These are phyloP conservation scores for Ammospiza maritima DNA, from an alignment of 2,797 vertebrate genomes.

Conservation along the genomic window DNA sequence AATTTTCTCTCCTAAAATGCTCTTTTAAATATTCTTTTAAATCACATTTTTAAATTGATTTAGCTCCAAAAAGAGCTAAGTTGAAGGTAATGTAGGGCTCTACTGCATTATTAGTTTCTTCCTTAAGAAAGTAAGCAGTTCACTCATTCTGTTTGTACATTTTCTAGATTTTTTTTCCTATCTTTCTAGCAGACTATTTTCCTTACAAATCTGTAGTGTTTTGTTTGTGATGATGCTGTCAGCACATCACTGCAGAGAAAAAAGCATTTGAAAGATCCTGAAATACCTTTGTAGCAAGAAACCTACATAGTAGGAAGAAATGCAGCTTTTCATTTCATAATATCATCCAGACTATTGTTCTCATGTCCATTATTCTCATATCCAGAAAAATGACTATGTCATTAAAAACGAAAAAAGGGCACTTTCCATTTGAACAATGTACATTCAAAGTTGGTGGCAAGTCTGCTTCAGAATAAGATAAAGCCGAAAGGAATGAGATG, in stretches of 20 bases:
- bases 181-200: neutral
- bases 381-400: neutral
- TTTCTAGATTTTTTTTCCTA: neutral
- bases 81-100: conserved; percentile 3
- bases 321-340: neutral
- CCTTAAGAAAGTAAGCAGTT: neutral
- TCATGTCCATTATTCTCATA: conserved; percentile 1
- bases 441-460: neutral
- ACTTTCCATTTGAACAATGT: neutral
- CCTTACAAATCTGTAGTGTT: neutral
- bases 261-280: neutral
- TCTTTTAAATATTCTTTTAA: conserved; percentile 62
- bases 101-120: conserved; percentile 5
- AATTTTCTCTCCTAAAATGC: conserved; percentile 64
- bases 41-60: conserved; percentile 58
- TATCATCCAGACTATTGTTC: neutral
- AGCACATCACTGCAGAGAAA: neutral
- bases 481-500: neutral
- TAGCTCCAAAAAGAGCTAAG: conserved; percentile 22
- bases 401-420: neutral
- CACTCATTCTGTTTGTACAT: neutral
- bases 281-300: neutral
- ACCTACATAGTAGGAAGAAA: neutral
- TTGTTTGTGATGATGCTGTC: conserved; percentile 7
- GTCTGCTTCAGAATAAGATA: neutral